A percentile compares a stretch with the other conserved stretches of the same genome.
Conservation (phyloP, 2,888 invertebrate species). For the Pyrrhosoma nymphula region DNA sequence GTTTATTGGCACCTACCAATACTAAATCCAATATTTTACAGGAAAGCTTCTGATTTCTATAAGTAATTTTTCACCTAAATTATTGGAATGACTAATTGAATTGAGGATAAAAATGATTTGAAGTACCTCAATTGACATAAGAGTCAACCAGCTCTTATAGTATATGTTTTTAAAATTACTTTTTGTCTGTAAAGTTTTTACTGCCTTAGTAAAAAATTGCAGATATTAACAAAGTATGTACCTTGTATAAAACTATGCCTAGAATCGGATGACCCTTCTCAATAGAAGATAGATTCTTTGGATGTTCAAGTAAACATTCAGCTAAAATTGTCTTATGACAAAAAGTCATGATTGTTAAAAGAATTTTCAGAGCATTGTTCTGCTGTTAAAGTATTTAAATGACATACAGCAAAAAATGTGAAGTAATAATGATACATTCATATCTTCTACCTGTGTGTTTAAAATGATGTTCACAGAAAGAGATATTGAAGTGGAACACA, state of each 20-base stretch:
- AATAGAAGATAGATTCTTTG: neutral
- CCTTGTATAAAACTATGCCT: neutral
- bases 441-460: neutral
- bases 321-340: neutral
- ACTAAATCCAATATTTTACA: conserved; percentile 20
- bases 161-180: neutral
- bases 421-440: neutral
- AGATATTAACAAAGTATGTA: neutral
- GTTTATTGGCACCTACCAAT: conserved; percentile 52
- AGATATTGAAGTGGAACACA: neutral
- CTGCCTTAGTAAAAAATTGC: neutral
- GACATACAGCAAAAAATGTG: neutral
- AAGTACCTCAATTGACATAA: neutral
- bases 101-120: neutral
- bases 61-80: neutral
- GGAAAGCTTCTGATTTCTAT: conserved; percentile 37
- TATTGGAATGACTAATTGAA: neutral
- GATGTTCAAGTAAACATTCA: neutral
- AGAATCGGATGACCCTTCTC: too few species aligned
- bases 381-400: neutral
- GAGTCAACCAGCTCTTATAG: neutral
- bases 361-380: neutral
- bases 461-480: neutral
- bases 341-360: neutral
- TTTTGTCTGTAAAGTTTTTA: neutral